Conservation (phyloP, 2,113 vertebrate genomes). For the Spea multiplicata region DNA sequence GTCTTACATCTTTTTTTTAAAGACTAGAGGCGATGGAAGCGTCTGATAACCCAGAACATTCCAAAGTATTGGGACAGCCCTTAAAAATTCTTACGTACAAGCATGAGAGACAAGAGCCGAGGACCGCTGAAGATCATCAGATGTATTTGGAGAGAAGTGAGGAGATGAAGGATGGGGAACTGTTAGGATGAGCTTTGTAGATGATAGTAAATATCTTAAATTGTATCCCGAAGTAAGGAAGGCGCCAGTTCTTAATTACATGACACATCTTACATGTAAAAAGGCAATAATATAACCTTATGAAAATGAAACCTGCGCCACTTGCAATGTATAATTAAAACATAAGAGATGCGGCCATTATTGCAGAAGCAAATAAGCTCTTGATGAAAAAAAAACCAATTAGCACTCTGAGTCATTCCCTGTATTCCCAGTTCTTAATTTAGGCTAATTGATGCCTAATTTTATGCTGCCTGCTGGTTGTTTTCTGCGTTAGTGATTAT, state of each 20-base stretch:
- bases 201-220: too few relatives aligned
- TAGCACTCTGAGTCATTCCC: constrained; percentile 26
- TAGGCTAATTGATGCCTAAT: constrained; percentile 16
- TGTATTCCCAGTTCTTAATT: constrained; percentile 2
- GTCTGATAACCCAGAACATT: too few relatives aligned
- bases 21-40: too few relatives aligned
- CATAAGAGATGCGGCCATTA: constrained; percentile 4
- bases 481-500: constrained; percentile 28
- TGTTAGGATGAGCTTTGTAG: too few relatives aligned
- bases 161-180: too few relatives aligned
- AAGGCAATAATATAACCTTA: constrained; percentile 10
- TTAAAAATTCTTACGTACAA: too few relatives aligned
- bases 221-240: background rate
- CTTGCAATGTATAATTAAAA: constrained; percentile 34
- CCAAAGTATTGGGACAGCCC: too few relatives aligned
- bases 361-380: constrained; percentile 16
- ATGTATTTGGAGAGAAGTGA: too few relatives aligned
- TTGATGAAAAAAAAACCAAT: constrained; percentile 32
- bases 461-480: background rate
- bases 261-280: constrained; percentile 12
- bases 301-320: constrained; percentile 16
- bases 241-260: constrained; percentile 21
- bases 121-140: too few relatives aligned
- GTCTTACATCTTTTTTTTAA: too few relatives aligned
- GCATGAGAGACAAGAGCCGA: too few relatives aligned